Percentiles rank a stretch among this genome's conserved stretches.
Evolutionary conservation across 1,140 invertebrate species (phyloP).

Genomic region (Meteorus sp.): DNA sequence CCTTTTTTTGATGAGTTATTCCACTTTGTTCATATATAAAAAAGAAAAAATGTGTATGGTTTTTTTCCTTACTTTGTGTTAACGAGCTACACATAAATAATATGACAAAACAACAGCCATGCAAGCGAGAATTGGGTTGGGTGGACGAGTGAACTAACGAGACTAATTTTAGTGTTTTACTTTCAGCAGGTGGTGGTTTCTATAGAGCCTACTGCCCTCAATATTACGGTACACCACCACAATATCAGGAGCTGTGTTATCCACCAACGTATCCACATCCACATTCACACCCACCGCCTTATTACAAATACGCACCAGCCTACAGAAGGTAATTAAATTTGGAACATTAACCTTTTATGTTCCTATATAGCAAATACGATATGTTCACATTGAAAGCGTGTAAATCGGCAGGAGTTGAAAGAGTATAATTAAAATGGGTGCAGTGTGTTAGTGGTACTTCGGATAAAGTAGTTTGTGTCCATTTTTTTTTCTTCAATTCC

Average conservation of each 20-base stretch:
- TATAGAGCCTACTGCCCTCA: conserved; percentile 58
- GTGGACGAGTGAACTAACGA: conserved; percentile 2
- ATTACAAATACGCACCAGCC: conserved; percentile 68
- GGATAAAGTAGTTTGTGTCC: too few relatives aligned
- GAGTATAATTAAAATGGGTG: too few relatives aligned
- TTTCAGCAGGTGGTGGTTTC: conserved; percentile 50
- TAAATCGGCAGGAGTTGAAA: too few relatives aligned
- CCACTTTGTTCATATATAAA: too few relatives aligned
- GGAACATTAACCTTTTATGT: too few relatives aligned
- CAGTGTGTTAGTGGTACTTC: too few relatives aligned
- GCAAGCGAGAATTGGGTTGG: not conserved
- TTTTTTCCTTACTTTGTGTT: not conserved
- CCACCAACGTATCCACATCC: conserved; percentile 62
- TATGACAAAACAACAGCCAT: not conserved
- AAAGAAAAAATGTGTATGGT: too few relatives aligned
- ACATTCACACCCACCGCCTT: conserved; percentile 62
- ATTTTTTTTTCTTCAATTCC: too few relatives aligned
- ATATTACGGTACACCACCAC: conserved; percentile 59
- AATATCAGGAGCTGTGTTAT: conserved; percentile 65
- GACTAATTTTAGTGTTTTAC: conserved; percentile 31
- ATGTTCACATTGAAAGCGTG: too few relatives aligned
- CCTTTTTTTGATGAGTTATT: too few relatives aligned
- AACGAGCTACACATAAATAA: conserved; percentile 2
- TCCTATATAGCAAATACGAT: too few relatives aligned
- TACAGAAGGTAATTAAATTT: conserved; percentile 52